Base-by-base conservation (phyloP, 2,797 vertebrate species). In the Notolepis coatsorum region DNA sequence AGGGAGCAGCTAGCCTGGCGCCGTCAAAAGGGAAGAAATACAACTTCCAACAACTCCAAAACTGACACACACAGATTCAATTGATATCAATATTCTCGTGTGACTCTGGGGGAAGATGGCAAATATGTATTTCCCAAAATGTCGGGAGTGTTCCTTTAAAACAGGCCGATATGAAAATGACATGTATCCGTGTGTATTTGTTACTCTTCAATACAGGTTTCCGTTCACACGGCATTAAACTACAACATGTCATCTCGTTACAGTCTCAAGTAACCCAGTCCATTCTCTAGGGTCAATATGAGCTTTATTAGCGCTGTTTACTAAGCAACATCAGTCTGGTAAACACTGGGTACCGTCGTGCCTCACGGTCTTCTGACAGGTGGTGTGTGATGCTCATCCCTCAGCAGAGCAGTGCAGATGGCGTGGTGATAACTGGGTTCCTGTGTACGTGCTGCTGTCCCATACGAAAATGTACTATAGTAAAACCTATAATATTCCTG, bases 341-440 rank as follows among this genome's bases (percentile, higher is more conserved):
- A 54, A 8, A 28, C n/a, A 54, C 42, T 5, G 37, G 47, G 28
- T 57, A 75, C 68, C 35, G n/a, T 56, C 20, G 54, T 72, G 88
- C 67, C 52, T 62, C 21, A 46, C 25, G 38, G 75, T 75, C 70
- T 64, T 45, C 61, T 84, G 85, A 82, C 84, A 87, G 88, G 75
- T 77, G 86, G 80, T 45, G 84, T 81, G 56, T 55, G 2, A 57
- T 31, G 65, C 73, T 31, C 65, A 66, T 65, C 43, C 54, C 69
- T 80, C 77, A 35, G 41, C 55, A 61, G 31, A 65, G 68, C 52
- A 10, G 68, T 71, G 70, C 84, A 87, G 84, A 89, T 86, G 87
- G 82, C 50, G 73, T 49, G 17, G 30, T 8, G 73, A 35, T 10
- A 72, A 67, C 64, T 55, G 7, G n/a, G n/a, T n/a, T n/a, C n/a